Percentiles rank a stretch among this genome's conserved stretches.
Evolutionary conservation across 2,888 invertebrate genomes (phyloP).

Genomic region (Nudaria mundana): DNA sequence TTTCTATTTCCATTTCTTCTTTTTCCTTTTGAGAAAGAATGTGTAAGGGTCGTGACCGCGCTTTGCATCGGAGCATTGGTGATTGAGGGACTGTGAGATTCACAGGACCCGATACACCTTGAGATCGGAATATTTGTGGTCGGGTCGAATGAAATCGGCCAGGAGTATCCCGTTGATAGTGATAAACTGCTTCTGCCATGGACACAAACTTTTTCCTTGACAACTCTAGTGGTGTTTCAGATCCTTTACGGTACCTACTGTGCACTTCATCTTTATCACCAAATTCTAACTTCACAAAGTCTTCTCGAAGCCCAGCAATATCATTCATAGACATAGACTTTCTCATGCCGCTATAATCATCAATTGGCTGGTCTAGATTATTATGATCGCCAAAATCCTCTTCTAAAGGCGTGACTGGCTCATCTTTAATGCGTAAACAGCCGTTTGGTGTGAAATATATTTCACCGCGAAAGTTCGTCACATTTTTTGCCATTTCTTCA

Average conservation of each 20-base stretch:
- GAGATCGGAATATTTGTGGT: constrained; percentile 48
- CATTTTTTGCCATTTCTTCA: constrained; percentile 56
- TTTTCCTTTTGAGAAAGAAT: constrained; percentile 81
- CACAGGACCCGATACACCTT: constrained; percentile 36
- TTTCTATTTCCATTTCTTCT: constrained; percentile 83
- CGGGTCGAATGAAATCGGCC: constrained; percentile 73
- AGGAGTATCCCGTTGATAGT: constrained; percentile 81
- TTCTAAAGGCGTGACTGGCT: constrained; percentile 59
- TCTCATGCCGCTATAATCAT: constrained; percentile 48
- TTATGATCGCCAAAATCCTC: constrained; percentile 61
- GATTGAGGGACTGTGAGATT: constrained; percentile 75
- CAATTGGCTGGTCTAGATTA: constrained; percentile 46
- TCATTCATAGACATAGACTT: constrained; percentile 71
- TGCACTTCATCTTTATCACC: constrained; percentile 38
- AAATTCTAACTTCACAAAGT: constrained; percentile 43
- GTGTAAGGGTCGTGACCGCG: constrained; percentile 76
- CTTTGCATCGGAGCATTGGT: constrained; percentile 76
- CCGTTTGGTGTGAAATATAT: constrained; percentile 49
- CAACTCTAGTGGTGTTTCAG: constrained; percentile 44
- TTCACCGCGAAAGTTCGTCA: constrained; percentile 67
- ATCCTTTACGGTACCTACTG: constrained; percentile 44
- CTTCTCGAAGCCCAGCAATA: constrained; percentile 48
- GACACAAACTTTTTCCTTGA: constrained; percentile 76
- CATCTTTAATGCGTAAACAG: constrained; percentile 55
- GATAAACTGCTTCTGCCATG: constrained; percentile 81